phyloP scores from a whole-genome alignment of 2,888 invertebrate genomes.

The Heliconius cydno region DNA sequence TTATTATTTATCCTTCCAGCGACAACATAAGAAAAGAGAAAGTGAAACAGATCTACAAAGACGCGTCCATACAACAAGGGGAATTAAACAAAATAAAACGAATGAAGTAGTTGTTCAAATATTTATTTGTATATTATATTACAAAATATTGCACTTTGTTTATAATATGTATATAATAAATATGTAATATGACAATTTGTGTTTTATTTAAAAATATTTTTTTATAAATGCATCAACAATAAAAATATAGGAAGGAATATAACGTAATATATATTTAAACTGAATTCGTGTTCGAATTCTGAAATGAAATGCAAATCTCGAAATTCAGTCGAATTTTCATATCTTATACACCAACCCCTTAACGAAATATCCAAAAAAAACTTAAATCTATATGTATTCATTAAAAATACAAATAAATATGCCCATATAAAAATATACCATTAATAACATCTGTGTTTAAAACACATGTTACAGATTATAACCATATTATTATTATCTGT shows the following conservation, averaged over 20 bases:
- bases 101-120: conserved; percentile 70
- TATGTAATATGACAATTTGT: background rate
- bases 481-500: background rate
- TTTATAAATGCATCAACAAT: background rate
- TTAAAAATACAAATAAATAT: background rate
- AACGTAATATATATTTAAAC: background rate
- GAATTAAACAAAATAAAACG: conserved; percentile 90
- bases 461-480: background rate
- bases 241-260: background rate
- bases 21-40: conserved; percentile 92
- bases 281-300: too few species aligned
- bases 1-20: conserved; percentile 73
- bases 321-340: background rate
- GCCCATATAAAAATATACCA: background rate
- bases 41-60: conserved; percentile 91
- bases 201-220: background rate
- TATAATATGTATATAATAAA: conserved; percentile 17
- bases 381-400: background rate
- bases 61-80: conserved; percentile 92
- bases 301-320: background rate
- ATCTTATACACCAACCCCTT: background rate
- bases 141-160: conserved; percentile 23
- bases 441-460: background rate
- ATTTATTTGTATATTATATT: conserved; percentile 24
- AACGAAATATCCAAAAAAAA: background rate